Percentiles rank a stretch among this genome's conserved stretches.
These are phyloP conservation scores for Colinus virginianus DNA, from an alignment of 2,113 vertebrate species.

Conservation along the genomic window DNA sequence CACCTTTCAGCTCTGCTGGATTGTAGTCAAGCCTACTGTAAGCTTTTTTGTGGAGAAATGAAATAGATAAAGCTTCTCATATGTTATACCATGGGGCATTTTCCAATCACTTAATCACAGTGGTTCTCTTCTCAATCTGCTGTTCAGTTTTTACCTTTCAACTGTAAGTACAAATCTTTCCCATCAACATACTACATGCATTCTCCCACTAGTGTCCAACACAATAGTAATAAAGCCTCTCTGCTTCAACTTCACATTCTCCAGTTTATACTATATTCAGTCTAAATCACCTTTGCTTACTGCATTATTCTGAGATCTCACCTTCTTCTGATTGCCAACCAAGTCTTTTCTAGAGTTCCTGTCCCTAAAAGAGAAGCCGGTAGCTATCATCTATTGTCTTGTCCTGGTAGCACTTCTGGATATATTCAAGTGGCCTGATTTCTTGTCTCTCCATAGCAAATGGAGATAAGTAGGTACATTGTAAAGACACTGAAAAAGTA, in stretches of 20 bases:
- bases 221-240: not conserved
- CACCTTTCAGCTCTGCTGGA: not conserved
- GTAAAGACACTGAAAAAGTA: not conserved
- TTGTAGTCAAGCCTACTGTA: not conserved
- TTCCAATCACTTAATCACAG: not conserved
- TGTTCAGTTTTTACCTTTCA: not conserved
- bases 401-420: not conserved
- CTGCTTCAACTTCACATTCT: not conserved
- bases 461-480: not conserved
- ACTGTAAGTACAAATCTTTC: not conserved
- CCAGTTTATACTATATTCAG: not conserved
- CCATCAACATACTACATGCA: not conserved
- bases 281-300: not conserved
- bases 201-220: not conserved
- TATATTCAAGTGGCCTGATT: not conserved
- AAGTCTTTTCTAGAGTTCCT: not conserved
- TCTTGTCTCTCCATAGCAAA: not conserved
- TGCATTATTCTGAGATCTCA: not conserved
- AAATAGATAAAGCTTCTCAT: not conserved
- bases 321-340: not conserved
- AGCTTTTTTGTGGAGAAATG: not conserved
- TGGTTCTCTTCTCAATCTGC: not conserved
- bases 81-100: not conserved
- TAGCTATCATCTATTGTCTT: not conserved
- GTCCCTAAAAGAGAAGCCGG: not conserved